A percentile compares a stretch with the other conserved stretches of the same genome.
phyloP scores from a whole-genome alignment of 2,888 invertebrate genomes.

The Nymphalis c-album region DNA sequence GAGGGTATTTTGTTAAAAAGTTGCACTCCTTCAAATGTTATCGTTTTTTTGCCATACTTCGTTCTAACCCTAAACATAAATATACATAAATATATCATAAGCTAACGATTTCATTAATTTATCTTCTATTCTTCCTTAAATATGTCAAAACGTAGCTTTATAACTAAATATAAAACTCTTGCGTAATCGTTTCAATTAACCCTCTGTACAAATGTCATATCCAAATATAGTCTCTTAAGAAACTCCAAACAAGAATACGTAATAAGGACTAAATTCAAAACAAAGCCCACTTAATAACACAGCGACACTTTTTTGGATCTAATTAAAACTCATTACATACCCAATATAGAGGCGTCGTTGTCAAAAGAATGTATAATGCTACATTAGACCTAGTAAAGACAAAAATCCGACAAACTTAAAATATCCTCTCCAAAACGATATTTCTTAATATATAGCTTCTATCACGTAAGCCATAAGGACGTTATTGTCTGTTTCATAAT shows the following conservation, averaged over 20 bases:
- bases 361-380: conserved; percentile 45
- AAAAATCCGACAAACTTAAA: conserved; percentile 15
- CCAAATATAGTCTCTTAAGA: conserved; percentile 19
- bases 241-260: conserved; percentile 13
- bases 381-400: conserved; percentile 32
- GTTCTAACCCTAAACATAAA: no score
- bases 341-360: conserved; percentile 46
- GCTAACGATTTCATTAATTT: no score
- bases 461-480: conserved; percentile 25
- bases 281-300: conserved; percentile 46
- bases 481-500: conserved; percentile 23
- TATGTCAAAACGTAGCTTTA: no score
- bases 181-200: conserved; percentile 8
- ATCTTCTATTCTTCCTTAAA: no score
- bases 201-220: conserved; percentile 12
- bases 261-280: conserved; percentile 29
- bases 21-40: no score
- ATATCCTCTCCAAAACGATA: background rate
- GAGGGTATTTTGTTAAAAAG: no score
- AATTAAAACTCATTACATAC: conserved; percentile 63
- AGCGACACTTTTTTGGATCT: conserved; percentile 48
- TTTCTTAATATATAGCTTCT: conserved; percentile 10
- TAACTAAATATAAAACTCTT: conserved; percentile 1
- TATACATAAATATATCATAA: no score
- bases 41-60: no score